Evolutionary conservation across 2,113 vertebrate species (phyloP), one percentile per base, ranked within the genome.

Genomic region (Gambusia holbrooki): DNA sequence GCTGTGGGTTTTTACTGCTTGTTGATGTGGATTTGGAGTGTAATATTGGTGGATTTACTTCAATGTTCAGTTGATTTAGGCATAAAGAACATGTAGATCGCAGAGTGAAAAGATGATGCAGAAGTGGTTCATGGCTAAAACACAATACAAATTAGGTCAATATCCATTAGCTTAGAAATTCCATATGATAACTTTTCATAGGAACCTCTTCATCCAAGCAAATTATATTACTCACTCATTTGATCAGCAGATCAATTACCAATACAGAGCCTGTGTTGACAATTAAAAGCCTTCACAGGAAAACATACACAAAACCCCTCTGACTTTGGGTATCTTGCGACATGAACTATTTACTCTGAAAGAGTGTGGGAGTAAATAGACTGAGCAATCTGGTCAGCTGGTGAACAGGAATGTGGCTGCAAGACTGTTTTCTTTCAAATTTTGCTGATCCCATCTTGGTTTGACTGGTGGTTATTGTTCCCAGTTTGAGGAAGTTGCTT

Each of bases 401-500:
- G 80, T 75, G 76, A 71, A 71, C 14, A 14, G 67, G 85, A 92
- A 90, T 87, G 75, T 76, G 67, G 82, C 60, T 71, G 70, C 28
- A 58, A 84, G 58, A 78, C 40, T 77, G 71, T 62, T 71, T 65
- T 58, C 82, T 78, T 79, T 74, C 61, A 80, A 65, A 84, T 27
- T 51, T 28, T 37, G 30, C 17, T 37, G 58, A 77, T 76, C 51
- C 62, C 58, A 67, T 37, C 77, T 67, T 62, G 70, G 35, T 42
- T 80, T 76, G 42, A 87, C 80, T 69, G 60, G 73, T 81, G 25
- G 4, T 13, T 70, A 73, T 89, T 90, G 84, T 84, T 84, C 71
- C 61, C 22, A 22, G 27, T 37, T 66, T 58, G 22, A 62, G 48
- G 22, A 30, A 74, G 62, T 64, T 32, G 62, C 71, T 45, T 63